Base-by-base conservation (phyloP, 2,888 invertebrate genomes). In the Morpho achilles region DNA sequence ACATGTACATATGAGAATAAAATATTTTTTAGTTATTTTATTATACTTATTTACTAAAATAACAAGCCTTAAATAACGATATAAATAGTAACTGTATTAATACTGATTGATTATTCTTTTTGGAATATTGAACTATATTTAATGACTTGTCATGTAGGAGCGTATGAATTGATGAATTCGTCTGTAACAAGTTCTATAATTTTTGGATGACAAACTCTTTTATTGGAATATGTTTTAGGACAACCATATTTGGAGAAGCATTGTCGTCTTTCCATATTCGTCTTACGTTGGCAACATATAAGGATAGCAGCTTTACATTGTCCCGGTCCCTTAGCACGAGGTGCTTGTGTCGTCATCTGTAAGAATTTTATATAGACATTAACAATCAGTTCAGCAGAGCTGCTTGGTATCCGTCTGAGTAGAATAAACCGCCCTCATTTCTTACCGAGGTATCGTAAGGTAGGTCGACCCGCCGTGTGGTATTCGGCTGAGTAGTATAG, bases 291-390 rank as follows among this genome's bases (percentile, higher is more conserved):
- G 60, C 88, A 87, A 70, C 88, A 88, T 2, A 77, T 71, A 0
- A 88, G 67, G 46, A 84, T 73, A 0, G 83, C 80, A 9, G 83
- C 79, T 48, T 79, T 79, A 63, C 88, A 88, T 59, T 68, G 67
- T 3, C 67, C 69, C 0, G 77, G 76, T 8, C 23, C 7, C n/a
- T 42, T 41, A 41, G 9, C 58, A 7, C 75, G 74, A 8, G 71
- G 68, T 52, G 74, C 67, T n/a, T 47, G 42, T 7, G 51, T 50
- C 61, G 66, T 50, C 43, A 50, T 46, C 67, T 68, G 50, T 10
- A 67, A 64, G 50, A 47, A 58, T 54, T 7, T 8, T 47, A 9
- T 7, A 23, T 44, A 32, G 16, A 46, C 7, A 43, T 44, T 46
- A 46, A 52, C 3, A 7, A n/a, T 40, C 22, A 44, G 43, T 43